A percentile compares a stretch with the other conserved stretches of the same genome.
phyloP scores from a whole-genome alignment of 2,888 invertebrate species.

The Microplitis deprimator region DNA sequence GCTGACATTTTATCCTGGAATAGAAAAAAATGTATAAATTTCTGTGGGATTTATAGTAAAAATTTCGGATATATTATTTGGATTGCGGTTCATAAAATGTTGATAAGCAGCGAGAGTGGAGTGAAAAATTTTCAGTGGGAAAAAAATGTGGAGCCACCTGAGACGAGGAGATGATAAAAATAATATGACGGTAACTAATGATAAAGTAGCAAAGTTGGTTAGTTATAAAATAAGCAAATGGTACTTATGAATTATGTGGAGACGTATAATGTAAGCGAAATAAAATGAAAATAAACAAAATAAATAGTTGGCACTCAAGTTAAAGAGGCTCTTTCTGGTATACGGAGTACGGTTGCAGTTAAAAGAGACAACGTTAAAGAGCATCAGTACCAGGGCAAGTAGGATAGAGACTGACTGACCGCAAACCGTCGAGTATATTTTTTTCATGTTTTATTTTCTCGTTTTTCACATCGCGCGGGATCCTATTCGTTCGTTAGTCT shows the following conservation, averaged over 20 bases:
- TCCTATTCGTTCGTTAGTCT: conserved; percentile 61
- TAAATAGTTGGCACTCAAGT: conserved; percentile 8
- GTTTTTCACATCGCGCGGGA: conserved; percentile 48
- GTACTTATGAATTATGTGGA: neutral
- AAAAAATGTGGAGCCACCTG: neutral
- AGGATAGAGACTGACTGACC: conserved; percentile 56
- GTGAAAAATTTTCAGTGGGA: neutral
- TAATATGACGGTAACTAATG: neutral
- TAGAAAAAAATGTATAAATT: too few species aligned
- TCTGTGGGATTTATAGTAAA: too few species aligned
- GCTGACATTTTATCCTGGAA: too few species aligned
- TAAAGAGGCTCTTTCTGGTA: conserved; percentile 20
- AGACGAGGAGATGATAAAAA: neutral
- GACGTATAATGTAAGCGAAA: neutral
- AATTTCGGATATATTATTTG: too few species aligned
- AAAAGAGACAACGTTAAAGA: conserved; percentile 29
- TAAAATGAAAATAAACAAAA: neutral
- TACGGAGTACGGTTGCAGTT: conserved; percentile 26
- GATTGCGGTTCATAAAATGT: too few species aligned
- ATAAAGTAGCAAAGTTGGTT: neutral
- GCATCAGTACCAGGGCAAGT: conserved; percentile 34
- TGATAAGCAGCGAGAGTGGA: too few species aligned
- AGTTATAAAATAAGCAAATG: neutral
- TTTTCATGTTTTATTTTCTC: conserved; percentile 43
- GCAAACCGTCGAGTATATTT: conserved; percentile 56